phyloP scores from a whole-genome alignment of 2,888 invertebrate species.

The Salticus scenicus region DNA sequence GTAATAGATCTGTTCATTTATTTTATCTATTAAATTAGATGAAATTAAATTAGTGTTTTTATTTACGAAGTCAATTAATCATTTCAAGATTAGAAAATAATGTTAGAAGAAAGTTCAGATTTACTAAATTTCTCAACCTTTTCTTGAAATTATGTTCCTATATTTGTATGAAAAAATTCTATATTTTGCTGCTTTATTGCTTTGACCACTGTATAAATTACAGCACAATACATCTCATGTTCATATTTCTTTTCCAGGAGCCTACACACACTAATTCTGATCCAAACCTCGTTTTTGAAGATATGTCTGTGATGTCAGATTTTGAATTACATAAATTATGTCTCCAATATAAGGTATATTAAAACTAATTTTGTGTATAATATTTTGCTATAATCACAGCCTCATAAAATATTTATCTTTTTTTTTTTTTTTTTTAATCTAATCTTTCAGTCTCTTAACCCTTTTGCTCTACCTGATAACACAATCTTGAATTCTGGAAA shows the following conservation, averaged over 20 bases:
- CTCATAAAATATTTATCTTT: background rate
- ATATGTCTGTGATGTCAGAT: slow-evolving; percentile 90
- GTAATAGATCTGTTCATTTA: too few relatives aligned
- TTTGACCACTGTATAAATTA: too few relatives aligned
- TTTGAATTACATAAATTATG: slow-evolving; percentile 91
- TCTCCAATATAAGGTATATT: slow-evolving; percentile 80
- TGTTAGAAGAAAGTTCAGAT: too few relatives aligned
- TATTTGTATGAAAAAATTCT: too few relatives aligned
- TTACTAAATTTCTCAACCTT: too few relatives aligned
- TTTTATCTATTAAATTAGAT: too few relatives aligned
- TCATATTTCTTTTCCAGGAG: slow-evolving; percentile 74
- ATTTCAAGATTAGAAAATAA: too few relatives aligned
- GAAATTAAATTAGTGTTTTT: too few relatives aligned
- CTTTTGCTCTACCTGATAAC: slow-evolving; percentile 77
- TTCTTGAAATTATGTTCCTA: too few relatives aligned
- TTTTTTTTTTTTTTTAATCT: background rate
- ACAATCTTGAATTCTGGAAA: slow-evolving; percentile 90
- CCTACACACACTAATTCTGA: slow-evolving; percentile 77
- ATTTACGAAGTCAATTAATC: too few relatives aligned
- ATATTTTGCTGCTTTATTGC: too few relatives aligned
- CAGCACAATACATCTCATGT: too few relatives aligned
- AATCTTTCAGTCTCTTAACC: slow-evolving; percentile 36
- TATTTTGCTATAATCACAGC: background rate
- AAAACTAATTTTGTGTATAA: background rate
- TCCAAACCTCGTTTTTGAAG: slow-evolving; percentile 83